Evolutionary conservation across 2,888 invertebrate genomes (phyloP), one percentile per base, ranked within the genome.

Genomic region (Eutolmus rufibarbis): DNA sequence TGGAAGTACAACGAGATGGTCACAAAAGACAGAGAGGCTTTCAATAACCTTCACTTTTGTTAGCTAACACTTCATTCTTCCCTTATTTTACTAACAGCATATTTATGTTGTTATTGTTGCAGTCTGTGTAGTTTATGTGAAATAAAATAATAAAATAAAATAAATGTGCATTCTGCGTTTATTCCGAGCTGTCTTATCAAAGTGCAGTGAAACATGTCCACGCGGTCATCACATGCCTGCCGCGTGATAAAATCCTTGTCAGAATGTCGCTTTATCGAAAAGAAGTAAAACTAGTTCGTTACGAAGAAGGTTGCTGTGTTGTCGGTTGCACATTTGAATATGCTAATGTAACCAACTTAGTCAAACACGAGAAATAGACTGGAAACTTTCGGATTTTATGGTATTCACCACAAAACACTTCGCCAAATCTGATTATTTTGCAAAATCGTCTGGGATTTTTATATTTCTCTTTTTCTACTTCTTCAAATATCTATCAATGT

Each of bases 1-100:
- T 92, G 91, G 92, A 92, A 92, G 86, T 92, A 91, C 89, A 92
- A 92, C 88, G 89, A 91, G 37, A 92, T 92, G 92, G 90, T 91
- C 87, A 90, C 90, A 87, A 90, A 92, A 87, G 90, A 92, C 87
- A 92, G 92, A 34, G 91, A 91, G 37, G 90, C 91, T 88, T 92
- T 92, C 89, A 92, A 92, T 88, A 90, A 89, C 89, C 88, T 92
- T 90, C 92, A 92, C 89, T 92, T 91, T 90, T 92, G 90, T 87
- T 92, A 90, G 90, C 78, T 40, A 57, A 77, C 66, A 79, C 43
- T 34, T 87, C 43, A 82, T 19, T 40, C 9, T 43, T 7, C 56
- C 37, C 28, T 57, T 34, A 82, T 8, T 82, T 37, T 57, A 82
- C 82, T 82, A 82, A 82, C 51, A 57, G 37, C 57, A 82, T 37